Evolutionary conservation across 2,888 invertebrate genomes (phyloP).

Genomic region (Dynastes grantii): DNA sequence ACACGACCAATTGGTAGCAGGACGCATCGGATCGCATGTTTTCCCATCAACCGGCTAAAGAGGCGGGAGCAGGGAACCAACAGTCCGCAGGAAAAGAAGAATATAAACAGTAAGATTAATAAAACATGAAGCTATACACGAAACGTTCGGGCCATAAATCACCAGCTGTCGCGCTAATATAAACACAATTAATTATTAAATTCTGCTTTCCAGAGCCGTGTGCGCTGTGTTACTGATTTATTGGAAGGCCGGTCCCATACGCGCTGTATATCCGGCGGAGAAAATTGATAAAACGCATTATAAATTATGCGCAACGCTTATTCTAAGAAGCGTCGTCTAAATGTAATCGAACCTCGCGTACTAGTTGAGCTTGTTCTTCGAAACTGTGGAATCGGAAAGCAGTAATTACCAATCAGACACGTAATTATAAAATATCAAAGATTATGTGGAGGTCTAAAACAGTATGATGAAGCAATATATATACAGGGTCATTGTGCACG

Average conservation of each 20-base stretch:
- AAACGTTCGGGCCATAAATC: slow-evolving; percentile 57
- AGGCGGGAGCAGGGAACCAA: background rate
- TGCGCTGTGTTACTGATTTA: slow-evolving; percentile 55
- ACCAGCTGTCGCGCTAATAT: slow-evolving; percentile 56
- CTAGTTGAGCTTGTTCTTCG: too few species aligned
- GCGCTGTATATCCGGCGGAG: slow-evolving; percentile 7
- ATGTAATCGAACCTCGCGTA: background rate
- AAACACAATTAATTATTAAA: slow-evolving; percentile 60
- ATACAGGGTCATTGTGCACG: too few species aligned
- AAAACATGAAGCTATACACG: slow-evolving; percentile 56
- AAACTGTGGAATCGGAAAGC: background rate
- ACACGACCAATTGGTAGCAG: too few species aligned
- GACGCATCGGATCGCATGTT: too few species aligned
- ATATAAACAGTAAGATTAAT: slow-evolving; percentile 56
- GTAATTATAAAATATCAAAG: background rate
- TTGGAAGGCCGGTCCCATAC: slow-evolving; percentile 34
- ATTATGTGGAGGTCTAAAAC: background rate
- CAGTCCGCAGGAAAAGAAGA: slow-evolving; percentile 48
- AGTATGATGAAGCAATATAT: background rate
- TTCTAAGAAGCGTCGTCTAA: slow-evolving; percentile 6
- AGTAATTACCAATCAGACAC: background rate
- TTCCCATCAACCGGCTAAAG: too few species aligned
- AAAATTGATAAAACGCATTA: slow-evolving; percentile 36
- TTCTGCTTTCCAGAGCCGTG: slow-evolving; percentile 46
- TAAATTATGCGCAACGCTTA: slow-evolving; percentile 17